These are phyloP conservation scores for Ephialtes manifestator DNA, from an alignment of 2,888 invertebrate species.

Conservation along the genomic window DNA sequence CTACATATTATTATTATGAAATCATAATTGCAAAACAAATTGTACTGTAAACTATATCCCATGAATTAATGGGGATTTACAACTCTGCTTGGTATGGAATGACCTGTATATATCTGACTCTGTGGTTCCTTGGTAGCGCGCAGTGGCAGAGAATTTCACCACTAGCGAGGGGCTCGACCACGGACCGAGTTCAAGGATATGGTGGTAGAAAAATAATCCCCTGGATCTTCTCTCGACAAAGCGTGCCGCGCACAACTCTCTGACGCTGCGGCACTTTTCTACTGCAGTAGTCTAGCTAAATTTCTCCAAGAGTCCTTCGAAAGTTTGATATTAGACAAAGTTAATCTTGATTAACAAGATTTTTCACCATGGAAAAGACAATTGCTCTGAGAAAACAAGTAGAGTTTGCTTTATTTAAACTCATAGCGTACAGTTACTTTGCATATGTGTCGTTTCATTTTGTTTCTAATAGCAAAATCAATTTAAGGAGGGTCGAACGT, in stretches of 20 bases:
- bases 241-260: conserved; percentile 21
- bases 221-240: conserved; percentile 42
- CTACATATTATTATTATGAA: no score
- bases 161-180: conserved; percentile 22
- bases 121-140: conserved; percentile 26
- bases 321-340: conserved; percentile 4
- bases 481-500: neutral
- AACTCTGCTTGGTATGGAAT: no score
- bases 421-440: no score
- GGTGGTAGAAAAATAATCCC: conserved; percentile 47
- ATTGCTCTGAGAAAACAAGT: neutral
- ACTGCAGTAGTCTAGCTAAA: conserved; percentile 29
- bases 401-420: neutral
- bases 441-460: no score
- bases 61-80: no score
- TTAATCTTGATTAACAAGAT: neutral
- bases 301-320: neutral
- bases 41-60: no score
- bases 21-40: no score
- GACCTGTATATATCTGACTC: neutral
- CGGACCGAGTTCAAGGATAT: conserved; percentile 49
- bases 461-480: no score
- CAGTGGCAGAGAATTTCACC: conserved; percentile 32
- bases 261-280: conserved; percentile 41
- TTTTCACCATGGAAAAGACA: neutral